Evolutionary conservation across 2,888 invertebrate species (phyloP).

Genomic region (Abrostola triplasia): DNA sequence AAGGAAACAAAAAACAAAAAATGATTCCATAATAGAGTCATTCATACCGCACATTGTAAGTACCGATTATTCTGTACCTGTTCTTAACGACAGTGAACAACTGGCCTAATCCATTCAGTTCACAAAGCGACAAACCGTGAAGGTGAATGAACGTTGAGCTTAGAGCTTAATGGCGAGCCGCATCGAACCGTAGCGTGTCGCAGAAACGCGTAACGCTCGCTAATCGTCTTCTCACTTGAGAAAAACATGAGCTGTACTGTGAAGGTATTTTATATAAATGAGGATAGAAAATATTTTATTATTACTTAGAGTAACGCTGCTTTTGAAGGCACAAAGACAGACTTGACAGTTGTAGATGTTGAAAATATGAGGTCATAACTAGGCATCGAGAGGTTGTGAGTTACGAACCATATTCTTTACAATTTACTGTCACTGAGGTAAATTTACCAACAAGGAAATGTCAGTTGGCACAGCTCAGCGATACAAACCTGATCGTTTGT

Average conservation of each 20-base stretch:
- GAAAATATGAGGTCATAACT: too few species aligned
- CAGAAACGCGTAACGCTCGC: constrained; percentile 50
- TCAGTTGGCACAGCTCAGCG: too few species aligned
- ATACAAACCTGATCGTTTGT: too few species aligned
- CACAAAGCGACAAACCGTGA: constrained; percentile 60
- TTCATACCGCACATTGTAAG: neutral
- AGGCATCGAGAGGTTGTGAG: too few species aligned
- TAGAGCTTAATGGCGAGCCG: constrained; percentile 32
- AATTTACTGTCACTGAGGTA: too few species aligned
- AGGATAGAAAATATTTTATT: constrained; percentile 2
- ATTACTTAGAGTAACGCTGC: neutral
- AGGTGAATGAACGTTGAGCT: constrained; percentile 56
- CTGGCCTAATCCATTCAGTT: constrained; percentile 62
- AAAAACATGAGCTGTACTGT: constrained; percentile 32
- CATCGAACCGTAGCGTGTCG: constrained; percentile 41
- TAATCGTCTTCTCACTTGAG: constrained; percentile 40
- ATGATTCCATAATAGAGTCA: neutral
- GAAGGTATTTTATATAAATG: constrained; percentile 26
- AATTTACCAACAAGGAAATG: too few species aligned
- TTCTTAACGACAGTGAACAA: constrained; percentile 45
- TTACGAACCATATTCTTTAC: too few species aligned
- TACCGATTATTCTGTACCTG: constrained; percentile 16
- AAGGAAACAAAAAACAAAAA: neutral
- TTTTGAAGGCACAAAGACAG: too few species aligned
- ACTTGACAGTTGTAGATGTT: too few species aligned